Base-by-base conservation (phyloP, 2,797 vertebrate genomes). In the Hydrocynus forskahlii region DNA sequence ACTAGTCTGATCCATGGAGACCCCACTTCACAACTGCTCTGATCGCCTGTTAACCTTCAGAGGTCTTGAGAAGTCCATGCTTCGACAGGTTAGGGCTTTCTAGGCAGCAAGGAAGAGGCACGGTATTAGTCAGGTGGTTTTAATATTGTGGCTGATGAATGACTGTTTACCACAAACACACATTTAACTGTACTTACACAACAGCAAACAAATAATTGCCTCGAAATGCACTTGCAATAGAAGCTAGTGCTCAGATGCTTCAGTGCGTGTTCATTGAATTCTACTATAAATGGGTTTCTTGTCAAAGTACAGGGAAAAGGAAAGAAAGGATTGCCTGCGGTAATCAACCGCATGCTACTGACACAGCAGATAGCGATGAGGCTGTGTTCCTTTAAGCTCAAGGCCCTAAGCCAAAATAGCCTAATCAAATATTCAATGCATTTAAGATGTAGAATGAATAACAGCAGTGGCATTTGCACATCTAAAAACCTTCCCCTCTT, bases 401-500 rank as follows among this genome's bases (percentile, higher is more conserved):
- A 6, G 16, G n/a, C 19, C 25, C 1, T 13, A 62, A 63, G 38
- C 25, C 29, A 9, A 70, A 43, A 66, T 4, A 80, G 13, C 7
- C 52, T 50, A 17, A 80, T 68, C 63, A 50, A 35, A 59, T 1
- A 68, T 59, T 75, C 63, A 45, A 14, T 16, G 63, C 21, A n/a
- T 35, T 59, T 74, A 21, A 55, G 50, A 66, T 29, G 52, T 7
- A 68, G 78, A 66, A 43, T 63, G 45, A 72, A 79, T 54, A 23
- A 40, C 17, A 38, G 78, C 29, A 43, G 60, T 38, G 25, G 62
- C 62, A 75, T 80, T 75, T 75, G 38, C 62, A 74, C 62, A 57
- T 74, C 78, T 80, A 50, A 66, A 57, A 21, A 16, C 40, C 25
- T 1, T 25, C 40, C 5, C 45, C 52, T 67, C 79, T 75, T 59